Evolutionary conservation across 2,113 vertebrate species (phyloP), one percentile per base, ranked within the genome.

Genomic region (Castor canadensis): DNA sequence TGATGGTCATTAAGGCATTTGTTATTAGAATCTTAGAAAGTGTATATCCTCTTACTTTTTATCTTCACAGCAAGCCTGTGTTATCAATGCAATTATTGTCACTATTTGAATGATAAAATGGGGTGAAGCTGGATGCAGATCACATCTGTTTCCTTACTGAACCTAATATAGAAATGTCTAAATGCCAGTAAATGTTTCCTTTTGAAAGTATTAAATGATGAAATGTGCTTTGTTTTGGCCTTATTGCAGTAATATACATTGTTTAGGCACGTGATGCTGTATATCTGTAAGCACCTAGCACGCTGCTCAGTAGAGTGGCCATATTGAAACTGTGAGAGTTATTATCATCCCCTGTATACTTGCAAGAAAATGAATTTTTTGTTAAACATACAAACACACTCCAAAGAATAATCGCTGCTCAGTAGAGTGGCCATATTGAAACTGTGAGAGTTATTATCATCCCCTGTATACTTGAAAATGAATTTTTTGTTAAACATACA

Each of bases 141-240:
- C 35, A 45, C 38, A 49, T 17, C 38, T 28, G 9, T 17, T 62
- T 71, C 24, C 30, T 89, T 15, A 15, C 28, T 47, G 6, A 56
- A 54, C 19, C 49, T 69, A 20, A 8, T 56, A 2, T 40, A n/a
- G 9, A 40, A 64, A 47, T 81, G 10, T 52, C 19, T 80, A 17
- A 13, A 28, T 38, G 16, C 12, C 24, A 40, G 5, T 60, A 76
- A 81, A 38, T 77, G 24, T 47, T 84, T 72, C 40, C 38, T 72
- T 49, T 30, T 54, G 47, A 95, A 49, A 22, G 52, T n/a, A 38
- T 49, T 13, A 82, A 93, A 19, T 79, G 12, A 49, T 52, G 10
- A 64, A 72, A 87, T 79, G 38, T 5, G 43, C 73, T 91, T 88
- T 84, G 16, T 49, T 73, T 85, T 80, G 66, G 87, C 72, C 49